Conservation (phyloP, 1,140 invertebrate species). For the Chelonus insularis region DNA sequence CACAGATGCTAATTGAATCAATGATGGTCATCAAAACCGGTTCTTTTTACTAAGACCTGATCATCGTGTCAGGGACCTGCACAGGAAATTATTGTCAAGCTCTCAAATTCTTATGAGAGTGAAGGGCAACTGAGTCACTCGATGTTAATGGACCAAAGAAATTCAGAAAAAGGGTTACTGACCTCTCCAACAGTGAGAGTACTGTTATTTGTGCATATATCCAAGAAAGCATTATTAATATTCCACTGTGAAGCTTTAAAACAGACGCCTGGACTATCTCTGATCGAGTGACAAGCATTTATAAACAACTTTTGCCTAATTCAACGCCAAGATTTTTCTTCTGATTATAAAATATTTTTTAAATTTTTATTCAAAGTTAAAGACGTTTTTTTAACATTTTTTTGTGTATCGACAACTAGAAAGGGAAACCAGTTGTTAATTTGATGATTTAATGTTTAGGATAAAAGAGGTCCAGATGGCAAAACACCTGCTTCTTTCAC, state of each 20-base stretch:
- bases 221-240: constrained; percentile 16
- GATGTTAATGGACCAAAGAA: neutral
- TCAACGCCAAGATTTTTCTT: no score
- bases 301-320: no score
- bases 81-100: constrained; percentile 16
- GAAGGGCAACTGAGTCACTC: neutral
- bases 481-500: neutral
- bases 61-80: neutral
- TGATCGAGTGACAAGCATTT: neutral
- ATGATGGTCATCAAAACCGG: no score
- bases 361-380: no score
- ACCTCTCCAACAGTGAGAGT: constrained; percentile 10
- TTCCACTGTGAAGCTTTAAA: constrained; percentile 1
- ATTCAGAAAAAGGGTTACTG: neutral
- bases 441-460: neutral
- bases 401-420: no score
- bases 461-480: no score
- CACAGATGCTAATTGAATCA: no score
- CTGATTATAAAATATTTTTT: no score
- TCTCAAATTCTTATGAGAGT: neutral
- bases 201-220: constrained; percentile 8
- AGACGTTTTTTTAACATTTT: no score
- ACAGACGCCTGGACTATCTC: constrained; percentile 1
- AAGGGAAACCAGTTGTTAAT: no score
- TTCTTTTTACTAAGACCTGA: no score